Evolutionary conservation across 2,888 invertebrate species (phyloP).

Genomic region (Venustoraphidia nigricollis): DNA sequence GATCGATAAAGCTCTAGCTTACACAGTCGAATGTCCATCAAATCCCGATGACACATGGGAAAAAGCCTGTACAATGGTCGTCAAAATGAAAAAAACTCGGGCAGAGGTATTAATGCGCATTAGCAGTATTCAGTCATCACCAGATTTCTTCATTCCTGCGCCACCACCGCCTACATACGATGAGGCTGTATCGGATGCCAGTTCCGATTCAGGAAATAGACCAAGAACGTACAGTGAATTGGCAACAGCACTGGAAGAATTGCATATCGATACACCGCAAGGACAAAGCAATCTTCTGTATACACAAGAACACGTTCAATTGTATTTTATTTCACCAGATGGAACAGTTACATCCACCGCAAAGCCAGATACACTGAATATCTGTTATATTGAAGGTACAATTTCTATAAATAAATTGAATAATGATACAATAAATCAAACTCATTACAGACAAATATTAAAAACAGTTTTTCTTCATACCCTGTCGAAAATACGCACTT

Average conservation of each 20-base stretch:
- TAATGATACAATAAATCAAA: too few relatives aligned
- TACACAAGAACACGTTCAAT: conserved; percentile 40
- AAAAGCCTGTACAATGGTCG: conserved; percentile 37
- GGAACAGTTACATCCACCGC: conserved; percentile 46
- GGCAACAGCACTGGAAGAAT: conserved; percentile 25
- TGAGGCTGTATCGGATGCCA: conserved; percentile 13
- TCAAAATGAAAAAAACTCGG: conserved; percentile 45
- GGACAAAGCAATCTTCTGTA: conserved; percentile 27
- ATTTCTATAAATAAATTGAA: too few relatives aligned
- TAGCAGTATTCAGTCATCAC: conserved; percentile 22
- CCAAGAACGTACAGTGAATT: conserved; percentile 27
- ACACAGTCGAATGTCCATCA: conserved; percentile 33
- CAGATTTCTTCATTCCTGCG: conserved; percentile 11
- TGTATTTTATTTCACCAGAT: conserved; percentile 50
- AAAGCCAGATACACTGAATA: conserved; percentile 38
- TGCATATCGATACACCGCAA: conserved; percentile 24
- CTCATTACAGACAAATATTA: too few relatives aligned
- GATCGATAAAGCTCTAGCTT: conserved; percentile 39
- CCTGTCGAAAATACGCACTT: too few relatives aligned
- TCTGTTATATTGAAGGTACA: conserved; percentile 26
- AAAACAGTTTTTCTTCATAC: too few relatives aligned
- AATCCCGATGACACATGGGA: conserved; percentile 36
- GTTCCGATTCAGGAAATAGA: conserved; percentile 13
- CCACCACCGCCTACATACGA: conserved; percentile 16
- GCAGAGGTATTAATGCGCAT: conserved; percentile 32